Percentiles rank a stretch among this genome's conserved stretches.
These are phyloP conservation scores for Galaxias olidus DNA, from an alignment of 2,797 vertebrate genomes.

Conservation along the genomic window DNA sequence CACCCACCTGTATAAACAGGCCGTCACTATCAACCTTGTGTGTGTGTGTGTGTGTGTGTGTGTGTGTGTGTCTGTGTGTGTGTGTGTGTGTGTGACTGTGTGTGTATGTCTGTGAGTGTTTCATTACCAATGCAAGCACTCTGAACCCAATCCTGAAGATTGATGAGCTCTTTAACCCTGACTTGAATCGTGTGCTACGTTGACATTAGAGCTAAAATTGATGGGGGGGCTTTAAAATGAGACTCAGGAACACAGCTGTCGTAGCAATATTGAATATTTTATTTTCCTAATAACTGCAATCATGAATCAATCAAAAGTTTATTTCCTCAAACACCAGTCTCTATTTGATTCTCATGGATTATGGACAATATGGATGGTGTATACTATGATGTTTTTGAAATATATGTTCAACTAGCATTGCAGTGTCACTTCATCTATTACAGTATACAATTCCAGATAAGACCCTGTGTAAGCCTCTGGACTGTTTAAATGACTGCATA, in stretches of 20 bases:
- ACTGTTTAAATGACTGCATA: too few relatives aligned
- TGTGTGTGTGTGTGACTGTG: background rate
- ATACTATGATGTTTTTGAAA: too few relatives aligned
- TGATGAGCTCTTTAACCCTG: conserved; percentile 1
- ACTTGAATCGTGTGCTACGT: background rate
- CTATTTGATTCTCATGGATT: too few relatives aligned
- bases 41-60: background rate
- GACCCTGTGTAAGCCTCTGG: too few relatives aligned
- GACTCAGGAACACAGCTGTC: background rate
- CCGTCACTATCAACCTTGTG: background rate
- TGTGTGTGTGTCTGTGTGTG: background rate
- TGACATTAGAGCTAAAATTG: background rate
- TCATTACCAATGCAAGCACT: background rate
- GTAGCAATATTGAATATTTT: too few relatives aligned
- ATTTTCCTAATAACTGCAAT: too few relatives aligned
- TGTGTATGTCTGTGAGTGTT: background rate
- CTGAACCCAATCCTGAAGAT: background rate
- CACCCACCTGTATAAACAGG: background rate
- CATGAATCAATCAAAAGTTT: too few relatives aligned
- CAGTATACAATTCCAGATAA: too few relatives aligned
- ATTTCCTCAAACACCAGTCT: too few relatives aligned
- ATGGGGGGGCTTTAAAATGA: background rate
- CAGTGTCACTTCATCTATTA: too few relatives aligned
- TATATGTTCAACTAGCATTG: too few relatives aligned
- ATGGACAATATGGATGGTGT: too few relatives aligned